A percentile compares a stretch with the other conserved stretches of the same genome.
Evolutionary conservation across 53 echinoderm and acorn worm genomes (phyloP).

Genomic region (Actinopyga echinites): DNA sequence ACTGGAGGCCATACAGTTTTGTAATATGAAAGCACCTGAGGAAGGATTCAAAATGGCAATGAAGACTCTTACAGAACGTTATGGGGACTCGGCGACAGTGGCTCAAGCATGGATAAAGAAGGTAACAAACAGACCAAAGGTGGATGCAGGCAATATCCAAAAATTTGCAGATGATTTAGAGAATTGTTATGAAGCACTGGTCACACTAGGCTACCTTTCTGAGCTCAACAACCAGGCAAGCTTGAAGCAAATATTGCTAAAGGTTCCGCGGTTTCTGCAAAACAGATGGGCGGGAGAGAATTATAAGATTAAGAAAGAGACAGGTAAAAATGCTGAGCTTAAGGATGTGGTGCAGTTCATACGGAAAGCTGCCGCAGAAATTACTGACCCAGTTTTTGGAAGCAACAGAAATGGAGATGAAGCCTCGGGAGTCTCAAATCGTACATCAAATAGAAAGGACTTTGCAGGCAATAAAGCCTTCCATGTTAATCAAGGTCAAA

Average conservation of each 20-base stretch:
- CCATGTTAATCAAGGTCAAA: neutral
- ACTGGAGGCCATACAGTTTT: slow-evolving; percentile 50
- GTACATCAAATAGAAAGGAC: neutral
- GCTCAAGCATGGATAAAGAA: slow-evolving; percentile 53
- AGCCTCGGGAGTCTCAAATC: neutral
- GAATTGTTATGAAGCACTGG: slow-evolving; percentile 1
- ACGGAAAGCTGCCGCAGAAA: slow-evolving; percentile 32
- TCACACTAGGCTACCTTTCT: slow-evolving; percentile 21
- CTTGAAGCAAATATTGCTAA: slow-evolving; percentile 38
- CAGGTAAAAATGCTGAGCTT: slow-evolving; percentile 10
- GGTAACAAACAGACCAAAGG: neutral
- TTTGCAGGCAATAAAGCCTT: too few species aligned
- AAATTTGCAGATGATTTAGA: slow-evolving; percentile 23
- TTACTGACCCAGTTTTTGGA: slow-evolving; percentile 44
- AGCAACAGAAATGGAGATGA: neutral
- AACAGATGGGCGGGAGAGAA: slow-evolving; percentile 44
- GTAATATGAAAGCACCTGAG: slow-evolving; percentile 40
- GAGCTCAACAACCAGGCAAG: slow-evolving; percentile 51
- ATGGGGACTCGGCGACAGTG: slow-evolving; percentile 34
- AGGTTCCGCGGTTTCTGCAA: slow-evolving; percentile 48
- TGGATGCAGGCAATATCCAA: neutral
- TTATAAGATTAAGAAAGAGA: slow-evolving; percentile 2
- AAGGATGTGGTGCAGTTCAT: slow-evolving; percentile 43
- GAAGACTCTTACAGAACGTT: neutral
- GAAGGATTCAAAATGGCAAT: slow-evolving; percentile 40